Evolutionary conservation across 2,113 vertebrate genomes (phyloP), one percentile per base, ranked within the genome.

Genomic region (Merops nubicus): DNA sequence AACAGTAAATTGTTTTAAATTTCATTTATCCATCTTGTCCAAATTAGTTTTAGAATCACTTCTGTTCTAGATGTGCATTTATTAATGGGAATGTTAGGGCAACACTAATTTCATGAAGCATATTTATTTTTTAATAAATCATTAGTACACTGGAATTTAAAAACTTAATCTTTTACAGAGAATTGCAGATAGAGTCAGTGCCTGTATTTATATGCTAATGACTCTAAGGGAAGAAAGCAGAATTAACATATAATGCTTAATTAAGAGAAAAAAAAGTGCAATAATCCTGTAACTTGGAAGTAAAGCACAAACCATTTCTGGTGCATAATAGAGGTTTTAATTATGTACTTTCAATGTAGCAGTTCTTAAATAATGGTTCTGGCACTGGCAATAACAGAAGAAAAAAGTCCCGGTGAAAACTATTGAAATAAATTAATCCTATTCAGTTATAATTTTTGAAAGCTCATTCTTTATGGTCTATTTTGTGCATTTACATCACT

Each of bases 181-280:
- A 95, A 76, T 80, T 95, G 73, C 67, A 91, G 84, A 92, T 65
- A 76, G 53, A 92, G 89, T 92, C 69, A 89, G 45, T 77, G 53
- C 57, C 84, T 96, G 29, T 34, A 94, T 97, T 97, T 97, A 65
- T 91, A 94, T 98, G 88, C 91, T 95, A 97, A 96, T 97, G 76
- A 88, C n/a, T 96, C 21, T 38, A 89, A 80, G 28, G 53, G 82
- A 95, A 95, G 82, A 96, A 96, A 97, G 87, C 45, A 96, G 48
- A 97, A 96, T 97, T 96, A 97, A 73, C 85, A 96, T 96, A 92
- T 94, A 94, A 87, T 93, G 47, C 54, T 96, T 97, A 97, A 97
- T 97, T 97, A 96, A 94, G 89, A 91, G 31, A 34, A 81, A 81
- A 96, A 95, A 92, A 92, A n/a, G 76, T 50, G 72, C 42, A 91